phyloP scores from a whole-genome alignment of 1,140 invertebrate species.

The Drosophila serrata region DNA sequence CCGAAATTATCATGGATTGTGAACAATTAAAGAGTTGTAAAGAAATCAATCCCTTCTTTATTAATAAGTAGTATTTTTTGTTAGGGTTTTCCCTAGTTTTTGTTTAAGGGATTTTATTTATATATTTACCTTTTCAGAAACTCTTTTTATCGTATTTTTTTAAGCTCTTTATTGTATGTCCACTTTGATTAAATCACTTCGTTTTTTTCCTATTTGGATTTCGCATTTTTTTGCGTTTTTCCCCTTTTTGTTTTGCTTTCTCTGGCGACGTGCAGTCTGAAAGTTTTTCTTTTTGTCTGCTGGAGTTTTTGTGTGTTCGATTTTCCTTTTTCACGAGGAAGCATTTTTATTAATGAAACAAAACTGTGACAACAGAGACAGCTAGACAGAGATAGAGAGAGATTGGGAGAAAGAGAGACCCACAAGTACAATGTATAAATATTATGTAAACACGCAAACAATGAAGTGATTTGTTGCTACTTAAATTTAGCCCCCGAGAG shows the following conservation, averaged over 20 bases:
- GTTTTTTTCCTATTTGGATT: conserved; percentile 1
- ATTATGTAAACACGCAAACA: conserved; percentile 83
- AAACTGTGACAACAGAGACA: conserved; percentile 45
- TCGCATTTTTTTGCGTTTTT: neutral
- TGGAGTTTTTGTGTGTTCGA: conserved; percentile 34
- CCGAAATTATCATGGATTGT: no score
- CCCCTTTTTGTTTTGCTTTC: conserved; percentile 13
- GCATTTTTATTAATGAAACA: conserved; percentile 78
- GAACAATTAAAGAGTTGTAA: neutral
- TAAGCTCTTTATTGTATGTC: conserved; percentile 8
- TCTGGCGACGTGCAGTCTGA: conserved; percentile 71
- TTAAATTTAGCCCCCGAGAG: conserved; percentile 78
- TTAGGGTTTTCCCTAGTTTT: neutral
- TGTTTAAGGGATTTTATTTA: neutral
- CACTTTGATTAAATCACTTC: conserved; percentile 16
- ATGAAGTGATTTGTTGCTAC: conserved; percentile 83
- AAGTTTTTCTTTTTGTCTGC: conserved; percentile 68
- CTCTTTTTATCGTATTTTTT: neutral
- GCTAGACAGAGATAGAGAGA: neutral
- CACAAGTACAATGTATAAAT: conserved; percentile 76
- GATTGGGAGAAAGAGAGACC: neutral
- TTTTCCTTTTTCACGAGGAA: conserved; percentile 39
- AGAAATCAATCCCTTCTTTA: neutral
- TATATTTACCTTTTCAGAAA: neutral
- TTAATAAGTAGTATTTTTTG: no score